Evolutionary conservation across 2,888 invertebrate genomes (phyloP), one percentile per base, ranked within the genome.

Genomic region (Elmis aenea): DNA sequence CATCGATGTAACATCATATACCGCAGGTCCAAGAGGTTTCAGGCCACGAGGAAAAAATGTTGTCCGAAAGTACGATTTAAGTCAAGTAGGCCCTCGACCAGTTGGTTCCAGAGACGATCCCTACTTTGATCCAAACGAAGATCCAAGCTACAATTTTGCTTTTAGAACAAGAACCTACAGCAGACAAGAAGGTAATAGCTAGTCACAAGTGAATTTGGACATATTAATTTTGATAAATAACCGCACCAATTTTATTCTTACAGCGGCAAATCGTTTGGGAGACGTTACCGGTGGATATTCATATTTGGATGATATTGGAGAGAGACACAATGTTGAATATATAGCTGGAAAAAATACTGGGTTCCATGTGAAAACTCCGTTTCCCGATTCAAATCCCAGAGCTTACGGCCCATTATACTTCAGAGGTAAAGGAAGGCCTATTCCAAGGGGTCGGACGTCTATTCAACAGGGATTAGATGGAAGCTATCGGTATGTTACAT

Each of bases 21-120:
- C 85, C 5, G 84, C 85, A 23, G 86, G 86, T 37, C 80, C 82
- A 43, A 75, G 84, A 63, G 86, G 86, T 70, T 86, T 79, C 62
- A 75, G 85, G n/a, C 83, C 81, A 1, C 76, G 80, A 57, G 85
- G 86, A n/a, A 82, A 83, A 11, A 81, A 82, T 55, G 72, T 85
- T 9, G 81, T 79, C 51, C 71, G 85, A 37, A 81, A 82, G 62
- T 79, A 83, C 67, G 81, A 83, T 53, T 65, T 84, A 15, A 79
- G 80, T 42, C 85, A 85, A 65, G 68, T 74, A 45, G 61, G 62
- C 8, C 79, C 79, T 1, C 67, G 78, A n/a, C 77, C 81, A 4
- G 74, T 78, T 27, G 83, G 83, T 3, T 62, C 60, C 3, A 75
- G 76, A 34, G 83, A 83, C 51, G 83, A 84, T 59, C 83, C 83